Evolutionary conservation across 2,113 vertebrate species (phyloP).

Genomic region (Sander lucioperca): DNA sequence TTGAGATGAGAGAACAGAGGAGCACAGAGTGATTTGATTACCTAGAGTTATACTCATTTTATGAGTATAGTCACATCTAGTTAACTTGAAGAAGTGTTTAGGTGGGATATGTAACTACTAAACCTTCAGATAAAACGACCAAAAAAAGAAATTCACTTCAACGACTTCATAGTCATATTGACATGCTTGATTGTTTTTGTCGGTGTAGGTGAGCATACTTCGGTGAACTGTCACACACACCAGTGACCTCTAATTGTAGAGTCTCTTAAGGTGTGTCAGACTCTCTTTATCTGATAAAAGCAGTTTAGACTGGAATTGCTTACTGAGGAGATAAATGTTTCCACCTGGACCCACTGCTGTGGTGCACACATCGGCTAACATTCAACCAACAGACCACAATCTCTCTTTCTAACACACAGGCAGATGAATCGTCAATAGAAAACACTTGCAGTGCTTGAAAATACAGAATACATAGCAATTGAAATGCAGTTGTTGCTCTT

Average conservation of each 20-base stretch:
- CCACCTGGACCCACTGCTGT: slow-evolving; percentile 63
- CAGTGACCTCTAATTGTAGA: slow-evolving; percentile 61
- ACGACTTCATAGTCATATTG: slow-evolving; percentile 20
- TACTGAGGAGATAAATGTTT: slow-evolving; percentile 60
- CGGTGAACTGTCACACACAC: slow-evolving; percentile 50
- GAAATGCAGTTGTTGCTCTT: not conserved
- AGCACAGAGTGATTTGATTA: slow-evolving; percentile 17
- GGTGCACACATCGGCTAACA: slow-evolving; percentile 19
- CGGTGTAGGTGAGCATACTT: slow-evolving; percentile 26
- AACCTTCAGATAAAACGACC: not conserved
- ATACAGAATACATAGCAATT: not conserved
- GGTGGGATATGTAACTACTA: slow-evolving; percentile 13
- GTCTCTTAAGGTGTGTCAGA: slow-evolving; percentile 54
- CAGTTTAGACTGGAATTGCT: slow-evolving; percentile 58
- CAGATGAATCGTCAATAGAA: not conserved
- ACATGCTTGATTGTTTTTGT: slow-evolving; percentile 8
- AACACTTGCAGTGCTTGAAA: not conserved
- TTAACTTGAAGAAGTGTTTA: slow-evolving; percentile 19
- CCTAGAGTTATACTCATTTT: slow-evolving; percentile 8
- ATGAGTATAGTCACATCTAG: not conserved
- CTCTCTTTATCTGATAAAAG: slow-evolving; percentile 66
- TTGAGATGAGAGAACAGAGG: not conserved
- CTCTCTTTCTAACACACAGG: not conserved
- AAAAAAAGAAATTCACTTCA: slow-evolving; percentile 40
- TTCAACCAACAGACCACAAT: slow-evolving; percentile 8